Percentiles rank a stretch among this genome's conserved stretches.
Conservation (phyloP, 2,113 vertebrate genomes). For the Oenanthe oenanthe region DNA sequence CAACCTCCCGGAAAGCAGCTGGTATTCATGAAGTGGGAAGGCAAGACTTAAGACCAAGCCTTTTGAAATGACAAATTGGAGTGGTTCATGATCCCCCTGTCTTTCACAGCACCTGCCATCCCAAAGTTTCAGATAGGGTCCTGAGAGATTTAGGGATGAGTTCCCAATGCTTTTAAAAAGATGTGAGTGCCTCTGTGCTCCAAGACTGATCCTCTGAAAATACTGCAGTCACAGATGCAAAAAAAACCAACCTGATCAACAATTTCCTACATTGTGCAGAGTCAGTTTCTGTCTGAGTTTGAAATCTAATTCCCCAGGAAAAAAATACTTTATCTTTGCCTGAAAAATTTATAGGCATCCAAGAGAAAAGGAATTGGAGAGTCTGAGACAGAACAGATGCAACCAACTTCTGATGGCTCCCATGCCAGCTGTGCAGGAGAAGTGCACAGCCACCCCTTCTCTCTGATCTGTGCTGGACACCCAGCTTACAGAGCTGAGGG, state of each 20-base stretch:
- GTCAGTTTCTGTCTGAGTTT: background rate
- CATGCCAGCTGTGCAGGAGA: background rate
- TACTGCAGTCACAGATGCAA: background rate
- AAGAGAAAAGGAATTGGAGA: background rate
- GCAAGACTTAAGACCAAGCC: background rate
- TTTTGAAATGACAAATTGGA: background rate
- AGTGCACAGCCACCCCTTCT: background rate
- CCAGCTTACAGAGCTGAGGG: background rate
- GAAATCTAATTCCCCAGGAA: background rate
- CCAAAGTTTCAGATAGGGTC: background rate
- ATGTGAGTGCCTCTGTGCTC: background rate
- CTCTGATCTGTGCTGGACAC: background rate
- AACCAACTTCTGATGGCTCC: background rate
- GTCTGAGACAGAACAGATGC: background rate
- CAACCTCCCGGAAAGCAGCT: background rate
- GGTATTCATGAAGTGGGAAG: background rate
- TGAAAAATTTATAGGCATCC: background rate
- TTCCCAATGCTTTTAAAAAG: background rate
- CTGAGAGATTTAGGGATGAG: background rate
- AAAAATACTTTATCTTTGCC: background rate
- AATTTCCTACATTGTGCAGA: background rate
- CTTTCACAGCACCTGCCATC: background rate
- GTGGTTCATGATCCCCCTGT: background rate
- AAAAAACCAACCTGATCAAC: background rate
- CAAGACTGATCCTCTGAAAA: background rate